Percentiles rank a stretch among this genome's conserved stretches.
These are phyloP conservation scores for Aurelia aurita DNA, from an alignment of 30 jellyfish, hydroid and myxozoan species.

Conservation along the genomic window DNA sequence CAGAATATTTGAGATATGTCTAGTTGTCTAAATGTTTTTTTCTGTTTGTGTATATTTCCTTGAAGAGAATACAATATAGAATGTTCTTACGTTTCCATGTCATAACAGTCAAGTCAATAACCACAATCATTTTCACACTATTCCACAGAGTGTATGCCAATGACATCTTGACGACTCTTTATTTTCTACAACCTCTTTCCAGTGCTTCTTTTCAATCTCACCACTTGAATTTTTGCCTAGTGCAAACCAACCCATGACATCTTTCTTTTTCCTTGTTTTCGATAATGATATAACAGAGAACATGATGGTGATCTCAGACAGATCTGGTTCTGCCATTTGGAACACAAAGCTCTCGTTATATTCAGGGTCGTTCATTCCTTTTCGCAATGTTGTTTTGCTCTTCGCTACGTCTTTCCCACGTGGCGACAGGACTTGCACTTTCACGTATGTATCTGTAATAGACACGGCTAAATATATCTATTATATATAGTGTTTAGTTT, in stretches of 20 bases:
- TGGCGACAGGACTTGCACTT: slow-evolving; percentile 89
- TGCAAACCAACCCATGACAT: slow-evolving; percentile 93
- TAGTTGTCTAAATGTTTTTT: too few species aligned
- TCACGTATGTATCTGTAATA: slow-evolving; percentile 88
- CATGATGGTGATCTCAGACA: slow-evolving; percentile 81
- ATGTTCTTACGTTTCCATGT: too few species aligned
- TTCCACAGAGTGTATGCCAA: slow-evolving; percentile 68
- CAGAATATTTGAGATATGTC: too few species aligned
- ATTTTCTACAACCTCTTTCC: slow-evolving; percentile 76
- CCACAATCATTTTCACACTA: background rate
- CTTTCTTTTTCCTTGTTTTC: slow-evolving; percentile 87
- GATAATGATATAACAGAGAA: slow-evolving; percentile 76
- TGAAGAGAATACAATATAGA: too few species aligned
- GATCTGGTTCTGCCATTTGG: slow-evolving; percentile 95
- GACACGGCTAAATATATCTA: background rate
- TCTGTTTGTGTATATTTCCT: too few species aligned
- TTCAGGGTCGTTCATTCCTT: slow-evolving; percentile 96
- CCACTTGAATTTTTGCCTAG: slow-evolving; percentile 87
- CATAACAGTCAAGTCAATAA: background rate
- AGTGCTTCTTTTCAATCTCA: slow-evolving; percentile 73
- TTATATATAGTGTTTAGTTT: too few species aligned
- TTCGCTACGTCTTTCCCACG: slow-evolving; percentile 89
- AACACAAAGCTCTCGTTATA: slow-evolving; percentile 93
- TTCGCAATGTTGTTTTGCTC: slow-evolving; percentile 94
- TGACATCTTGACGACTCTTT: slow-evolving; percentile 72